Conservation (phyloP, 2,113 vertebrate species). For the Muscicapa adusta region DNA sequence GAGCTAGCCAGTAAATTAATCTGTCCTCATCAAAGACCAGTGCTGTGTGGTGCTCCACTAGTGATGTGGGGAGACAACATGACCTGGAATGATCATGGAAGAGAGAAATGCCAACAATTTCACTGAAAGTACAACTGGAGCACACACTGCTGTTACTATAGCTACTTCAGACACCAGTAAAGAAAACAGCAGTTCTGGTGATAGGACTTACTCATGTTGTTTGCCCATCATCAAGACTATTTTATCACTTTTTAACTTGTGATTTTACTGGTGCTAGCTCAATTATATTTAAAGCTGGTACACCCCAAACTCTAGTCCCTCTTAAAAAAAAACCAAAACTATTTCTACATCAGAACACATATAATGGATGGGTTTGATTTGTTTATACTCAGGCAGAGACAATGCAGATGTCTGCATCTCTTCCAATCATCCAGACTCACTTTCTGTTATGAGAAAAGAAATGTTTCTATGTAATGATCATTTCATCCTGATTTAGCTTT, state of each 20-base stretch:
- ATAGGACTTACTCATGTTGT: background rate
- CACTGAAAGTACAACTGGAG: background rate
- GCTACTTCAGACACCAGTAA: background rate
- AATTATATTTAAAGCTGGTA: background rate
- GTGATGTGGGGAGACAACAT: accelerated
- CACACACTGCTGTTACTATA: background rate
- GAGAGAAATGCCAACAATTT: background rate
- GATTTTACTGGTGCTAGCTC: background rate
- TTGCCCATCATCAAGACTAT: background rate
- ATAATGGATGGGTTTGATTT: background rate
- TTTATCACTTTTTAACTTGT: background rate
- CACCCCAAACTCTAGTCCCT: background rate
- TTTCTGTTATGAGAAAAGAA: background rate
- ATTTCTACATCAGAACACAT: background rate
- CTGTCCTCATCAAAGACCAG: background rate
- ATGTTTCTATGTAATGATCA: background rate
- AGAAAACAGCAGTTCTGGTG: background rate
- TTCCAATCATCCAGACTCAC: background rate
- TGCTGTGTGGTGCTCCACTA: background rate
- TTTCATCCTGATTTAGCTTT: background rate
- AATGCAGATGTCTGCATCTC: background rate
- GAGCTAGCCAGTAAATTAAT: background rate
- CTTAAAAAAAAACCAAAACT: background rate
- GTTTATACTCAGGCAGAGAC: background rate
- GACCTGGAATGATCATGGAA: background rate